Evolutionary conservation across 2,888 invertebrate genomes (phyloP), one percentile per base, ranked within the genome.

Genomic region (Phragmatobia fuliginosa): DNA sequence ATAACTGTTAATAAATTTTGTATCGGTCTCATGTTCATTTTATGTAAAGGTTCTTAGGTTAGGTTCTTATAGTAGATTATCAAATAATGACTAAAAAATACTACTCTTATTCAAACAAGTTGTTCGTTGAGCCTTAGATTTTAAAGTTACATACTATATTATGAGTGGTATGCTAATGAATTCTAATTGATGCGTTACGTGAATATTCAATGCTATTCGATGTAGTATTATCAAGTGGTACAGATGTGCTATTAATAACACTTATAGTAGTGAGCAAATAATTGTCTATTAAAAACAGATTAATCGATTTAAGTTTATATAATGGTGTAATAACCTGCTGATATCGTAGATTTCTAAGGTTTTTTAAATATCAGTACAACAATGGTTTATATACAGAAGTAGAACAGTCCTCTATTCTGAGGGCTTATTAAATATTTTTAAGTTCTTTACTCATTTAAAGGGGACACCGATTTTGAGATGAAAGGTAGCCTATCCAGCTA

Each of bases 161-260:
- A 72, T 73, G 62, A 58, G 70, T 77, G 71, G 66, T 56, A 58
- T 65, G 71, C 66, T 80, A 68, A 74, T 78, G 67, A 72, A 70
- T 69, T 71, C 62, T 75, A 80, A 78, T 78, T 77, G 75, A 69
- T 77, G 63, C 72, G 60, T 77, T 77, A 69, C 74, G 74, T 77
- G 67, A 72, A 70, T 73, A 56, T 41, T 76, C 58, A 75, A 67
- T 64, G 71, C 67, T 56, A 71, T 33, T 70, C 28, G 52, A 32
- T 33, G 11, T 0, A 10, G 25, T 56, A 56, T 2, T 56, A 28
- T 16, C 16, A 28, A 56, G 4, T 16, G 28, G 14, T 56, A 56
- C 14, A 1, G 28, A 28, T 6, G 6, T 28, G 28, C 52, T 25
- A 25, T 5, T 25, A 25, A 52, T 52, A 25, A 52, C 8, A 49